Evolutionary conservation across 2,797 vertebrate species (phyloP), one percentile per base, ranked within the genome.

Genomic region (Balearica regulorum): DNA sequence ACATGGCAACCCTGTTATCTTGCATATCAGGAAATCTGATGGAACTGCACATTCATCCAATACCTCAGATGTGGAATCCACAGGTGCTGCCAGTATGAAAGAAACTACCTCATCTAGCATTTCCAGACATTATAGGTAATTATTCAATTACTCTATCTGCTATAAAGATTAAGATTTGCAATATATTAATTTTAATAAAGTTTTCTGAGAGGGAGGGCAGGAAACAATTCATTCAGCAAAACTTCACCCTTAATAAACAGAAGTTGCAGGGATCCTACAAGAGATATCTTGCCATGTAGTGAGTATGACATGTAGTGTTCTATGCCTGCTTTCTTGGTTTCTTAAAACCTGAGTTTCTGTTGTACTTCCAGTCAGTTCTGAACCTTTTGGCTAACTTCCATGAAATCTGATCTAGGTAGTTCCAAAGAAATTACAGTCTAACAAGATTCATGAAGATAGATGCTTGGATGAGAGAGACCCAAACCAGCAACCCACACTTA

Each of bases 101-200:
- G 99, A 99, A 99, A 99, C 99, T 99, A 99, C 99, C 99, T 99
- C 99, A 99, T 98, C 99, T 97, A 99, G 98, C 97, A 98, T 99
- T 98, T 99, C 99, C 96, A 99, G 99, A 98, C 99, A 99, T 98
- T 99, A 98, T 97, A 99, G 99, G 99, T 99, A 97, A 97, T 37
- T 80, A 20, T 29, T 83, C 6, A 58, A 18, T 91, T 89, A 55
- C 4, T 76, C 4, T 58, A 4, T 49, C 11, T 91, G 10, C 49
- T 65, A 3, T 22, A 11, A 79, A 66, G 39, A 29, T 76, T 19
- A 60, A 49, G 10, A 72, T 58, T 72, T 86, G 28, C 16, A 49
- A 14, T 76, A 25, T 53, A 25, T 48, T 81, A 0, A 22, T 48
- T 86, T 64, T 29, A 41, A 51, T 46, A 37, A 7, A 4, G 13